phyloP scores from a whole-genome alignment of 2,888 invertebrate genomes.

The Tinea pellionella region DNA sequence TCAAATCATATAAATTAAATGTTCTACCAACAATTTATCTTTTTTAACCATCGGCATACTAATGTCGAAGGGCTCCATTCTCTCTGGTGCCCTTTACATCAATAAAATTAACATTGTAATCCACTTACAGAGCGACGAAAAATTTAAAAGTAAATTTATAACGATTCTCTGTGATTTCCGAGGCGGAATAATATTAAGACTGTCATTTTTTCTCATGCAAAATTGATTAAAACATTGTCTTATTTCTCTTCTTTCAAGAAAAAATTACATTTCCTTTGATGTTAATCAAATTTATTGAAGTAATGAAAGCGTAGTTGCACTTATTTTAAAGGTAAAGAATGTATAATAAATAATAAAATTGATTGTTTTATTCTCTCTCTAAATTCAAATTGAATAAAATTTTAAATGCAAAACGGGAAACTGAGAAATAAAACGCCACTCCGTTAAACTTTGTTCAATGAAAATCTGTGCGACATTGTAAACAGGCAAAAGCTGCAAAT shows the following conservation, averaged over 20 bases:
- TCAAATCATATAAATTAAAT: conserved; percentile 56
- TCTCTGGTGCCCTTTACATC: conserved; percentile 50
- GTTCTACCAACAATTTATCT: conserved; percentile 62
- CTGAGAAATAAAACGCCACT: conserved; percentile 2
- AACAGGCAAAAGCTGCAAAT: conserved; percentile 13
- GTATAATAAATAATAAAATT: neutral
- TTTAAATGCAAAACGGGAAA: conserved; percentile 11
- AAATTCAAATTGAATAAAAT: neutral
- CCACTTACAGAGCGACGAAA: conserved; percentile 52
- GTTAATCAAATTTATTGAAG: neutral
- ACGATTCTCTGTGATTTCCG: conserved; percentile 23
- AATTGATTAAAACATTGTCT: conserved; percentile 14
- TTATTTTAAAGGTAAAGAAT: neutral
- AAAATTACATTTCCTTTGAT: conserved; percentile 8
- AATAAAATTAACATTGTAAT: conserved; percentile 69
- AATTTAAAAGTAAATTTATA: conserved; percentile 37
- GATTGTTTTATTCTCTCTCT: neutral
- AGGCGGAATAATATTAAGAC: conserved; percentile 16
- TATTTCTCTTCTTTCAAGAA: neutral
- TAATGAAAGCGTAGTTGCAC: neutral
- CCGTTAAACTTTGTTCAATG: conserved; percentile 11
- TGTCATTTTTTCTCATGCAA: conserved; percentile 12
- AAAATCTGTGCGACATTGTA: conserved; percentile 12
- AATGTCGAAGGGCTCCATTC: conserved; percentile 31
- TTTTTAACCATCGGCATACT: conserved; percentile 63